Base-by-base conservation (phyloP, 2,888 invertebrate genomes). In the Atherix ibis region DNA sequence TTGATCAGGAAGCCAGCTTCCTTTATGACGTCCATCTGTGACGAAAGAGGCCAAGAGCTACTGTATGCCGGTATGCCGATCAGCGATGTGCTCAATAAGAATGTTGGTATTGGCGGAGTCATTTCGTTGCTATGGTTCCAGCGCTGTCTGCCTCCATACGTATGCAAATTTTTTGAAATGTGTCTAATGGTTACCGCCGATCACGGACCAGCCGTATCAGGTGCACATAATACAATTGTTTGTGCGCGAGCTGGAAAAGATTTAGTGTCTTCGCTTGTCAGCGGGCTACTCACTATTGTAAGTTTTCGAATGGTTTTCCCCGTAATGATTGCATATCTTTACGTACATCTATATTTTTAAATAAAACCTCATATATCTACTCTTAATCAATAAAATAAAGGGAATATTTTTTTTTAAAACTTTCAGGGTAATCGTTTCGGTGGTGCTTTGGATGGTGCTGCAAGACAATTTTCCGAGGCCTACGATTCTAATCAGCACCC, bases 21-120 rank as follows among this genome's bases (percentile, higher is more conserved):
- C 2, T 98, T 98, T 64, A 97, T 99, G 83, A 95, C 97, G 14
- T 91, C 91, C 12, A 99, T 98, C 50, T 97, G 97, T 56, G 98
- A 98, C 63, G 98, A 98, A 64, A 71, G 98, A 44, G 98, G 98
- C 8, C 92, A 95, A 54, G 97, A 97, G 63, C 65, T 97, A 39
- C 68, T 88, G 36, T 99, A 98, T 65, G 95, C 95, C 43, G 98
- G 98, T 24, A 88, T 92, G 56, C 82, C 83, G 18, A 82, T 83
- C 47, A 77, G 76, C 35, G 77, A 79, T 46, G 87, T 97, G 29
- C 67, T 98, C 43, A 91, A 91, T 59, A 78, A 89, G 51, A 88
- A 92, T 52, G 76, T 98, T 42, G 98, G 98, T 14, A 87, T 98
- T 40, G 98, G 98, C 2, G 98, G 98, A 12, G 95, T 97, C 5